These are phyloP conservation scores for Asbolus verrucosus DNA, from an alignment of 1,140 invertebrate species.

Conservation along the genomic window DNA sequence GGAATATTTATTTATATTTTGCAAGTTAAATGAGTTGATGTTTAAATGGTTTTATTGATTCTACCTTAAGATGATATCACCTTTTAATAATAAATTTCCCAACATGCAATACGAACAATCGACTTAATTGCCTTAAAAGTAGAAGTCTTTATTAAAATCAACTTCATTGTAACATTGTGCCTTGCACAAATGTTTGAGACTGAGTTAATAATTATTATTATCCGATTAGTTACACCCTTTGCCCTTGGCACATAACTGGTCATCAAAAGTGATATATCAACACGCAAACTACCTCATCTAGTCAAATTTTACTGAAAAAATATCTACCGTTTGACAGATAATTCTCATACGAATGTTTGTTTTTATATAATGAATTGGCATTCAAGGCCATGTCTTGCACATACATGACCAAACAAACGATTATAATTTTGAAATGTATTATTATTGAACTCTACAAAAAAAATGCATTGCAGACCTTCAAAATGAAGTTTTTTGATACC, in stretches of 20 bases:
- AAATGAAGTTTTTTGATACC: not conserved
- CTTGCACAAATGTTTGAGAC: not conserved
- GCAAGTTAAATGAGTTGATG: not conserved
- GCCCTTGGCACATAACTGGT: not conserved
- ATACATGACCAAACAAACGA: not conserved
- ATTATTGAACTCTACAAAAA: not conserved
- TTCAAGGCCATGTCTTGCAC: not conserved
- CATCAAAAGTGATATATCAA: too few relatives aligned
- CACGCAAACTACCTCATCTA: not conserved
- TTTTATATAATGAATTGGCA: constrained; percentile 4
- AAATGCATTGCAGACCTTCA: not conserved
- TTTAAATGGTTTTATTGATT: not conserved
- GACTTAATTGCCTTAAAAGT: not conserved
- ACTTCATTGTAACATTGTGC: too few relatives aligned
- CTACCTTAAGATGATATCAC: not conserved
- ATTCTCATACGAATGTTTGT: not conserved
- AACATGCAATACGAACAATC: not conserved
- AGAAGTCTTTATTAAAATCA: not conserved
- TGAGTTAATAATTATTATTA: constrained; percentile 6
- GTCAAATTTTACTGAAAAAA: not conserved
- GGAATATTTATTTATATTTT: not conserved
- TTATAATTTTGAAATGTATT: not conserved
- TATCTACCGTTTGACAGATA: not conserved
- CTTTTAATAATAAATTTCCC: not conserved
- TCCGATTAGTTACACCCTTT: not conserved